Evolutionary conservation across 2,797 vertebrate genomes (phyloP), one percentile per base, ranked within the genome.

Genomic region (Danio albolineatus): DNA sequence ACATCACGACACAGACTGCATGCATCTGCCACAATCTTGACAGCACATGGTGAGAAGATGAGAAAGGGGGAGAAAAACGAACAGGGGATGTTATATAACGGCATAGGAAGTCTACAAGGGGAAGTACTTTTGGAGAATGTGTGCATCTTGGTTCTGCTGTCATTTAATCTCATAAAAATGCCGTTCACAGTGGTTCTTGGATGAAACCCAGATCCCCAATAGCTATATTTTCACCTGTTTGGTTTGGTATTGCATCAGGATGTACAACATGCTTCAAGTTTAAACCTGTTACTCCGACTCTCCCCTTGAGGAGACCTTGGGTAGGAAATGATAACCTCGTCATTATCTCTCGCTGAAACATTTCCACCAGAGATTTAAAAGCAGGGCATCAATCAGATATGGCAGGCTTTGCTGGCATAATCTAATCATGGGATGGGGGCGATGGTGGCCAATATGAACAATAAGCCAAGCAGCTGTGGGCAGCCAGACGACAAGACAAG

Each of bases 401-500:
- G 76, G 56, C 77, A 75, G 73, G 38, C 49, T 57, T 62, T 62
- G 67, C 51, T 69, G 62, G 65, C 69, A 75, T 73, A 62, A 64
- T 36, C 54, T 56, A 51, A 28, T 69, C 28, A 60, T 51, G 46
- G 65, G 56, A 65, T 54, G 61, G 28, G 39, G 21, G 53, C 21
- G 64, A 56, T 73, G 49, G 60, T 79, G 69, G 73, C 44, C 76
- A 66, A 73, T 56, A 67, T 70, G 65, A 70, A 71, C 53, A 71
- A 73, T 48, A 79, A 75, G 70, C 60, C 76, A 80, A 72, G 70
- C 79, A 78, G 73, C 69, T 73, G 62, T 71, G 69, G 48, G 69
- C 79, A 84, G 82, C 73, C 77, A 78, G 60, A 82, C 53, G 13
- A n/a, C n/a, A 49, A 49, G 60, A 82, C 44, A 44, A 77, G 59